Evolutionary conservation across 1,140 invertebrate genomes (phyloP).

Genomic region (Macrobrachium rosenbergii): DNA sequence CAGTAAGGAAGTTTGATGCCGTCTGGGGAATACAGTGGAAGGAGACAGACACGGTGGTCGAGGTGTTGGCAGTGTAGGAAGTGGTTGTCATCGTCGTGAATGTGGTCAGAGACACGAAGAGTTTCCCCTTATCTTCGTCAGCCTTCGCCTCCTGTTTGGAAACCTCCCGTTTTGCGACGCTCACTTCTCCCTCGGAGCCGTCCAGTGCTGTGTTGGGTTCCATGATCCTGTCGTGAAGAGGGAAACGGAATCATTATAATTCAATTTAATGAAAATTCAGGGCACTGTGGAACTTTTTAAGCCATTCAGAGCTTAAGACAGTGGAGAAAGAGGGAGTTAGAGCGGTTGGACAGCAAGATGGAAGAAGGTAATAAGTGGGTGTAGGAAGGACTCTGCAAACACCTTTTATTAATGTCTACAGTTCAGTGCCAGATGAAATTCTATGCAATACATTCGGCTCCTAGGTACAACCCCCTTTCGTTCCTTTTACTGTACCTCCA

Average conservation of each 20-base stretch:
- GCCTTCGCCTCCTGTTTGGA: not conserved
- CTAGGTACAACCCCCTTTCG: no score
- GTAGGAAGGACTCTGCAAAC: no score
- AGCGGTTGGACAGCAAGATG: no score
- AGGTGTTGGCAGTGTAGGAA: not conserved
- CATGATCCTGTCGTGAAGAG: not conserved
- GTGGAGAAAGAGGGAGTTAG: no score
- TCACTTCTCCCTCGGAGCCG: not conserved
- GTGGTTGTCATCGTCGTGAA: slow-evolving; percentile 1
- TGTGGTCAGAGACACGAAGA: not conserved
- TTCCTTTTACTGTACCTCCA: no score
- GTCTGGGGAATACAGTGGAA: slow-evolving; percentile 14
- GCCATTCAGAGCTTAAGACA: no score
- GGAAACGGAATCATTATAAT: not conserved
- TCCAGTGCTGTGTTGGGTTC: not conserved
- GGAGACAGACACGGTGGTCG: slow-evolving; percentile 3
- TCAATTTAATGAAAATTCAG: no score
- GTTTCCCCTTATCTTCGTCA: not conserved
- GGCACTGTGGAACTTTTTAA: no score
- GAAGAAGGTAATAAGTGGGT: no score
- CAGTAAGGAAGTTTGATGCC: not conserved
- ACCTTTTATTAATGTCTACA: no score
- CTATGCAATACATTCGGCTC: no score
- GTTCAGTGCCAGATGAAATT: no score
- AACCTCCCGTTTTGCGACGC: not conserved